These are phyloP conservation scores for Hipparchia sbordonii DNA, from an alignment of 2,888 invertebrate genomes.

Conservation along the genomic window DNA sequence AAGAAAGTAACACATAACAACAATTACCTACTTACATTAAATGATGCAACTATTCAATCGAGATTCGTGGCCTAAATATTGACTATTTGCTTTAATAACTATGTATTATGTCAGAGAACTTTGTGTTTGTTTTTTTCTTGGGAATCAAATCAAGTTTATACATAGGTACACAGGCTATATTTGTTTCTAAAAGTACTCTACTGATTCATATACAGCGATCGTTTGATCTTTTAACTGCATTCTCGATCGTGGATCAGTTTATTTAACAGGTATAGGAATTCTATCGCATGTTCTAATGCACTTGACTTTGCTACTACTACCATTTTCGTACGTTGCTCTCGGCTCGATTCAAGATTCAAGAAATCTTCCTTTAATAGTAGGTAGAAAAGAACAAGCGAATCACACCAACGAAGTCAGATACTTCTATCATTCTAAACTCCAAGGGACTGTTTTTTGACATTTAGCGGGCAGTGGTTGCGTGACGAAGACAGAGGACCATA, in stretches of 20 bases:
- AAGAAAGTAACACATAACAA: slow-evolving; percentile 40
- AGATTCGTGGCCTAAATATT: slow-evolving; percentile 23
- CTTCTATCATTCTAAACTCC: too few relatives aligned
- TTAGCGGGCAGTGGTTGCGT: too few relatives aligned
- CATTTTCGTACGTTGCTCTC: neutral
- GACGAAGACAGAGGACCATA: too few relatives aligned
- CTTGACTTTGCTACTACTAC: neutral
- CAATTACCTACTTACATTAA: slow-evolving; percentile 26
- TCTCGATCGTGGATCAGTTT: neutral
- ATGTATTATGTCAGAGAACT: slow-evolving; percentile 5
- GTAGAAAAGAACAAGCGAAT: neutral
- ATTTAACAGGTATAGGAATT: neutral
- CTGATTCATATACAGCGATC: neutral
- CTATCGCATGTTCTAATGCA: neutral
- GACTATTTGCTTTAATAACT: neutral
- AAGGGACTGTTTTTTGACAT: too few relatives aligned
- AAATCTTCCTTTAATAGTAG: neutral
- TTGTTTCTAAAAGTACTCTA: neutral
- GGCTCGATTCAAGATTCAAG: neutral
- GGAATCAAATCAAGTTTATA: neutral
- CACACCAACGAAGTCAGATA: too few relatives aligned
- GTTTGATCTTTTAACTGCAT: neutral
- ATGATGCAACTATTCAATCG: slow-evolving; percentile 28
- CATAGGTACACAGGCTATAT: neutral
- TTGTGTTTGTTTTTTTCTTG: neutral